Base-by-base conservation (phyloP, 2,797 vertebrate species). In the Poeciliopsis infans region DNA sequence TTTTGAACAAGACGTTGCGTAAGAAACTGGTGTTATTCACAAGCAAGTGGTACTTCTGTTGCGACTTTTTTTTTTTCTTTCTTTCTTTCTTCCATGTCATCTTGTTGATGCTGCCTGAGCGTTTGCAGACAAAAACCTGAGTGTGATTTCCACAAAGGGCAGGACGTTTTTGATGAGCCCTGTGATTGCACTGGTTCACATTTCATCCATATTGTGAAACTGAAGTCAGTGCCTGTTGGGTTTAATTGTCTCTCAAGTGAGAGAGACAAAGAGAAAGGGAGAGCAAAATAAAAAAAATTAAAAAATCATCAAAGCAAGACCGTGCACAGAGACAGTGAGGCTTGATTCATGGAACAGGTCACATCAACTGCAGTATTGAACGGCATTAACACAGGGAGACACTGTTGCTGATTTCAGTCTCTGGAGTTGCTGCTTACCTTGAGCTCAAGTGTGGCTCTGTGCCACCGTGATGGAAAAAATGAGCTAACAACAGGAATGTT, bases 391-490 rank as follows among this genome's bases (percentile, higher is more conserved):
- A 66, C 0, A 36, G 61, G 70, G 85, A 93, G 85, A 88, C 82
- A 79, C 83, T n/a, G 87, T 92, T 91, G 84, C 82, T 5, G 78
- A 77, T 79, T 88, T 78, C 87, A 89, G 93, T 88, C 89, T 90
- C 82, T 20, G 79, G 80, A 86, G 85, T 82, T 83, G 87, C 87
- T 74, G 85, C 93, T 94, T 84, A 91, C 45, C 91, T 93, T 90
- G 61, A 84, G 83, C 43, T 41, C 88, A 91, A 87, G 83, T 83
- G 74, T 93, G 92, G 93, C 91, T 85, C 79, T 61, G 86, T 93
- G 95, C 86, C 94, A 95, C 93, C 92, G 79, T 92, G 85, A 82
- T 79, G 90, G 95, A 95, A 95, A 96, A 92, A 93, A 86, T 95
- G 89, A 94, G 92, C 88, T 87, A 94, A 94, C 90, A 85, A 81